Evolutionary conservation across 2,113 vertebrate species (phyloP), one percentile per base, ranked within the genome.

Genomic region (Crypturellus undulatus): DNA sequence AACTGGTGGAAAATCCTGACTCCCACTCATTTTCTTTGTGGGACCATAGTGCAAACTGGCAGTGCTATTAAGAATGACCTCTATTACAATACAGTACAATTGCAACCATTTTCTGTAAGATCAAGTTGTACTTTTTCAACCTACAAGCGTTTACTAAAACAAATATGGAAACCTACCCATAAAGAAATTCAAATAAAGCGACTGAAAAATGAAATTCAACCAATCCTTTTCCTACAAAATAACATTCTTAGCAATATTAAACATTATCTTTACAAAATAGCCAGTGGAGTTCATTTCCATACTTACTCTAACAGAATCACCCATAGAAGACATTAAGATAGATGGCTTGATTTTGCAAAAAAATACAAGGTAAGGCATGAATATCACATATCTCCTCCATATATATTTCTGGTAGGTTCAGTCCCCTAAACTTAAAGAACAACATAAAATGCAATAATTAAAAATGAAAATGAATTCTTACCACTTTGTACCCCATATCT

Each of bases 401-500:
- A 49, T 11, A 47, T 9, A 65, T 25, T 32, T 79, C 26, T 63
- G 28, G 30, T 79, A 51, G 10, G 69, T 72, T 59, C 7, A 84
- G 32, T 9, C 4, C 16, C 21, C 32, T 58, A 21, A 52, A 76
- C 12, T 63, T 79, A 79, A 8, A 76, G 52, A 87, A 70, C 22
- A 94, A 72, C 47, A 96, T 34, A 94, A 82, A 79, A 95, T 32
- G 9, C n/a, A 93, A 94, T 89, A 56, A 94, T 63, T 83, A 96
- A 91, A 63, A 68, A 96, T 91, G 81, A 42, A 94, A 88, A 58
- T 10, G 94, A 88, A 54, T 94, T 85, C 98, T 98, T 97, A 98
- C 98, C 98, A 94, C 98, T 98, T 98, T 98, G 98, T 94, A 98
- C 98, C 79, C 97, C 97, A 32, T 97, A 98, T 98, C 98, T 98